phyloP scores from a whole-genome alignment of 2,797 vertebrate genomes.

The Lagodon rhomboides region DNA sequence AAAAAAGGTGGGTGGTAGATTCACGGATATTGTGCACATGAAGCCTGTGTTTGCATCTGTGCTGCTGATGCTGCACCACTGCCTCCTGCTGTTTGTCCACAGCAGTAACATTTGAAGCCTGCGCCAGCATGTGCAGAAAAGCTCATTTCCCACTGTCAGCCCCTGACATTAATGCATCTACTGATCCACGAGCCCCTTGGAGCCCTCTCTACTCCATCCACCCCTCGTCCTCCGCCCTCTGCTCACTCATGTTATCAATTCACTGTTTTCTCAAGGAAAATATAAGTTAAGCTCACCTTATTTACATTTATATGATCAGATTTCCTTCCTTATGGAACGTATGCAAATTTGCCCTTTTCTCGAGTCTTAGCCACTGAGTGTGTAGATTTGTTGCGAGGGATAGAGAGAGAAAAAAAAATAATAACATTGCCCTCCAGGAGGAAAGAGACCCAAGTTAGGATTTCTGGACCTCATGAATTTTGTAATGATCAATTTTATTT shows the following conservation, averaged over 20 bases:
- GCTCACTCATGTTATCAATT: slow-evolving; percentile 76
- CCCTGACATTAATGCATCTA: slow-evolving; percentile 68
- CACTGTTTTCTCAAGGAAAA: slow-evolving; percentile 80
- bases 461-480: slow-evolving; percentile 85
- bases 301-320: slow-evolving; percentile 90
- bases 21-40: neutral
- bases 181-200: slow-evolving; percentile 60
- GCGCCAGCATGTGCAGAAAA: slow-evolving; percentile 20
- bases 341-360: slow-evolving; percentile 88
- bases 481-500: slow-evolving; percentile 84
- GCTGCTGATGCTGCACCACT: slow-evolving; percentile 59
- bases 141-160: slow-evolving; percentile 41
- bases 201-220: slow-evolving; percentile 68
- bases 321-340: slow-evolving; percentile 82
- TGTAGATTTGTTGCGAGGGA: slow-evolving; percentile 73
- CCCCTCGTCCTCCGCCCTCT: slow-evolving; percentile 38
- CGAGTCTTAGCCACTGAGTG: slow-evolving; percentile 67
- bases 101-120: slow-evolving; percentile 37
- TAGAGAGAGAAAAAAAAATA: slow-evolving; percentile 54
- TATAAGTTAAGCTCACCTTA: slow-evolving; percentile 86
- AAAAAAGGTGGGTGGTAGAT: neutral
- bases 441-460: slow-evolving; percentile 73
- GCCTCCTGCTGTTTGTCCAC: slow-evolving; percentile 74
- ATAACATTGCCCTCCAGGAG: slow-evolving; percentile 81
- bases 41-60: slow-evolving; percentile 20